Evolutionary conservation across 2,113 vertebrate genomes (phyloP), one percentile per base, ranked within the genome.

Genomic region (Leuciscus idus): DNA sequence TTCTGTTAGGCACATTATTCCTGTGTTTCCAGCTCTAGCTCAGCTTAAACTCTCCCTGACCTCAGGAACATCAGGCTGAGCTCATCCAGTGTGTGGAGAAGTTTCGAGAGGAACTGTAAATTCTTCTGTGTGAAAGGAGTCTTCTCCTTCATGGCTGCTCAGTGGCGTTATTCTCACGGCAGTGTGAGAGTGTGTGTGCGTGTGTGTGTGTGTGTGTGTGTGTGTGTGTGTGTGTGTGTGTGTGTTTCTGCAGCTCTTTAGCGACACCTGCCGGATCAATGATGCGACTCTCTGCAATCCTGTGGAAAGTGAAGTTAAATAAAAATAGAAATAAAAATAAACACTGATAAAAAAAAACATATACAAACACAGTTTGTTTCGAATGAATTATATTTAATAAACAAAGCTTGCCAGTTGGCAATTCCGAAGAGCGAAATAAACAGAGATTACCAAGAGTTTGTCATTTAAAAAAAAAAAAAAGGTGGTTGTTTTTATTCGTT

Each of bases 221-320:
- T 52, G 26, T 68, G n/a, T 61, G 57, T 61, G 7, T 26, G 26
- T 26, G 26, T 26, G 26, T 26, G 26, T 26, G 26, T 26, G 26
- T 26, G 26, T 26, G 26, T 26, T 66, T 97, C 90, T 91, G 93
- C 94, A 92, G 96, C 97, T 93, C 95, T 97, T 93, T 95, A 96
- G 96, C 96, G 98, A 96, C 97, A 97, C 95, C 97, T 98, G 93
- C 96, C 96, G 97, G 96, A 76, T n/a, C 21, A 43, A 46, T 8
- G 2, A 46, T 11, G 4, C 48, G 7, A n/a, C 13, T 4, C 46
- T 6, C 2, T 74, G 43, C 23, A 26, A 8, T 46, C 6, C 39
- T 8, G 12, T 8, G 23, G 8, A 48, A 46, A 48, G 23, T 46
- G 11, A 2, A 15, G 12, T 23, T 74, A n/a, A 28, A 64, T 61